Percentiles rank a stretch among this genome's conserved stretches.
Conservation (phyloP, 1,140 invertebrate genomes). For the Agrypnia vestita region DNA sequence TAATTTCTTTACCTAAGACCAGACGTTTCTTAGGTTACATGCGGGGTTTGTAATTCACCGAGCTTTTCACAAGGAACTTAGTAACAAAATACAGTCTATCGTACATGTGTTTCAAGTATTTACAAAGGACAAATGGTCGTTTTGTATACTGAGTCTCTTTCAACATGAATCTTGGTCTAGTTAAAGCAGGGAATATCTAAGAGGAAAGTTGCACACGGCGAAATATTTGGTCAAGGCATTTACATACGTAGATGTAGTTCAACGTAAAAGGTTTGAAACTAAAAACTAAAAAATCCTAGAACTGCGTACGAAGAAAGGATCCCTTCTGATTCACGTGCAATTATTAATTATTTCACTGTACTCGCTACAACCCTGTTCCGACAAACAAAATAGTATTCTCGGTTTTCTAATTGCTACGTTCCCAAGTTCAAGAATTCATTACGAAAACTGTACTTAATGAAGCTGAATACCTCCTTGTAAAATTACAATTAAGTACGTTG, state of each 20-base stretch:
- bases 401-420: constrained; percentile 61
- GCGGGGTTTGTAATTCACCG: background rate
- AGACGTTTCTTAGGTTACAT: background rate
- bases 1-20: background rate
- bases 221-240: background rate
- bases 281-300: background rate
- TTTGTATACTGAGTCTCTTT: background rate
- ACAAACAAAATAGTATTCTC: constrained; percentile 47
- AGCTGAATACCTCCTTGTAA: constrained; percentile 32
- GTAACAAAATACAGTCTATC: background rate
- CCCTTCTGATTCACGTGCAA: no score
- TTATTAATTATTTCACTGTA: no score
- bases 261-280: background rate
- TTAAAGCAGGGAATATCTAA: background rate
- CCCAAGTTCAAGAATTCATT: constrained; percentile 58
- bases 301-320: no score
- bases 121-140: background rate
- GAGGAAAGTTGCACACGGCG: background rate
- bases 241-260: background rate
- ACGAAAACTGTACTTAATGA: constrained; percentile 42
- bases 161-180: background rate
- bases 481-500: constrained; percentile 33
- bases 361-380: background rate
- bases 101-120: no score
- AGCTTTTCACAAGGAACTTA: background rate